A percentile compares a stretch with the other conserved stretches of the same genome.
Evolutionary conservation across 2,888 invertebrate genomes (phyloP).

Genomic region (Hofmannophila pseudospretella): DNA sequence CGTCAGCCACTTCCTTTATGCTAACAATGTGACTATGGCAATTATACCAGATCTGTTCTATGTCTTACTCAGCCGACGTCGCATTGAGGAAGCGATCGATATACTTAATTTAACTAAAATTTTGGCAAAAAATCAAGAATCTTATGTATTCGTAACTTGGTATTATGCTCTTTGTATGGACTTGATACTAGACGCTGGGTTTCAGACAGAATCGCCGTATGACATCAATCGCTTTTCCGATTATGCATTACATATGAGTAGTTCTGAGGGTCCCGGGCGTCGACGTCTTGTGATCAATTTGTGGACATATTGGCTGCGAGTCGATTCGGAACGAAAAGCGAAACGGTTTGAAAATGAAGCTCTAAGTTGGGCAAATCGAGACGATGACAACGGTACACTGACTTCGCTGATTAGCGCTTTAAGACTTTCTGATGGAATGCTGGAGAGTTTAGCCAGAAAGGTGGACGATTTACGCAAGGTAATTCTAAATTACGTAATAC

Average conservation of each 20-base stretch:
- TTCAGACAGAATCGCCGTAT: constrained; percentile 66
- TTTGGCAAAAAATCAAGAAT: constrained; percentile 31
- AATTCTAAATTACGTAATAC: too few species aligned
- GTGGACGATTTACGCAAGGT: constrained; percentile 64
- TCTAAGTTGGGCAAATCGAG: constrained; percentile 40
- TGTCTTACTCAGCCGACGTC: constrained; percentile 53
- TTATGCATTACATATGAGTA: constrained; percentile 38
- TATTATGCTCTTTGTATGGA: constrained; percentile 79
- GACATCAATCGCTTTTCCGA: constrained; percentile 62
- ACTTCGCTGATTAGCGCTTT: constrained; percentile 49
- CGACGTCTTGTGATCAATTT: constrained; percentile 52
- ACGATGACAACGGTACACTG: constrained; percentile 43
- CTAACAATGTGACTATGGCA: constrained; percentile 53
- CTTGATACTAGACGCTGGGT: constrained; percentile 75
- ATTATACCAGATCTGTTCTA: constrained; percentile 68
- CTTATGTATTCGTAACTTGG: constrained; percentile 59
- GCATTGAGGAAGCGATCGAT: constrained; percentile 70
- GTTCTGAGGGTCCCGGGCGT: constrained; percentile 35
- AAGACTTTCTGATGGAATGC: constrained; percentile 64
- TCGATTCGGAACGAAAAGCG: constrained; percentile 46
- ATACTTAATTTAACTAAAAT: constrained; percentile 49
- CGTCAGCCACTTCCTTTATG: constrained; percentile 60
- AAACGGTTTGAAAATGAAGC: constrained; percentile 62
- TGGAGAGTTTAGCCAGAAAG: constrained; percentile 66
- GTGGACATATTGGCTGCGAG: constrained; percentile 66